These are phyloP conservation scores for Porites evermanni DNA, from an alignment of 92 coral and sea anemone genomes.

Conservation along the genomic window DNA sequence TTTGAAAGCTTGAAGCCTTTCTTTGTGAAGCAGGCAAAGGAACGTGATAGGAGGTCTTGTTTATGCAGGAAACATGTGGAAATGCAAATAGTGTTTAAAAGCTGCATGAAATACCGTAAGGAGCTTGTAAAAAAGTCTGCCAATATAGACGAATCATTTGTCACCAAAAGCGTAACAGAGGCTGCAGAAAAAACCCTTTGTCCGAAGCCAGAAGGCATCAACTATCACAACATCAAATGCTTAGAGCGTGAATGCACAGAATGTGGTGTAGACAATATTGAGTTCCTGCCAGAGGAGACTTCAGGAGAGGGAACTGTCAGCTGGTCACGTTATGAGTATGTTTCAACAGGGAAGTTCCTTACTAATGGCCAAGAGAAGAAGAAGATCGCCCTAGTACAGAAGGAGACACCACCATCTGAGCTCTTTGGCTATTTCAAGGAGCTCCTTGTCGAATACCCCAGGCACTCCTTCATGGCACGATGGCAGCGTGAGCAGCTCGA, in stretches of 20 bases:
- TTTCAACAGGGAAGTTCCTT: slow-evolving; percentile 35
- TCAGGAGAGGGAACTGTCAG: neutral
- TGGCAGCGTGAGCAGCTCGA: slow-evolving; percentile 48
- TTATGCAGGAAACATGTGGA: slow-evolving; percentile 72
- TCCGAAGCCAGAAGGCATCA: slow-evolving; percentile 34
- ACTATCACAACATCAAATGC: slow-evolving; percentile 17
- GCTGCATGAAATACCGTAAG: slow-evolving; percentile 60
- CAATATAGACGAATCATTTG: neutral
- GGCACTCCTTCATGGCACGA: slow-evolving; percentile 41
- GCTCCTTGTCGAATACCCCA: slow-evolving; percentile 37
- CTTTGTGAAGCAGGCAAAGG: slow-evolving; percentile 56
- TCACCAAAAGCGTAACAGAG: slow-evolving; percentile 5
- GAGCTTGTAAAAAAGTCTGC: slow-evolving; percentile 8
- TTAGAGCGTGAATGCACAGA: slow-evolving; percentile 20
- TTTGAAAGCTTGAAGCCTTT: slow-evolving; percentile 69
- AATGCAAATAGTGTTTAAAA: slow-evolving; percentile 45
- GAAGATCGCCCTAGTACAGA: slow-evolving; percentile 28
- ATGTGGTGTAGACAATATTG: slow-evolving; percentile 15
- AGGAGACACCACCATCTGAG: slow-evolving; percentile 17
- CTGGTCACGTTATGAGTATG: slow-evolving; percentile 37
- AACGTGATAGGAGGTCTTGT: slow-evolving; percentile 62
- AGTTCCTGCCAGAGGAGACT: neutral
- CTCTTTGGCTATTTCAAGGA: slow-evolving; percentile 19
- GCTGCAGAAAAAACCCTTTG: slow-evolving; percentile 12
- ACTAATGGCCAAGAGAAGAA: slow-evolving; percentile 42